These are phyloP conservation scores for Agonopterix heracliana DNA, from an alignment of 2,888 invertebrate genomes.

Conservation along the genomic window DNA sequence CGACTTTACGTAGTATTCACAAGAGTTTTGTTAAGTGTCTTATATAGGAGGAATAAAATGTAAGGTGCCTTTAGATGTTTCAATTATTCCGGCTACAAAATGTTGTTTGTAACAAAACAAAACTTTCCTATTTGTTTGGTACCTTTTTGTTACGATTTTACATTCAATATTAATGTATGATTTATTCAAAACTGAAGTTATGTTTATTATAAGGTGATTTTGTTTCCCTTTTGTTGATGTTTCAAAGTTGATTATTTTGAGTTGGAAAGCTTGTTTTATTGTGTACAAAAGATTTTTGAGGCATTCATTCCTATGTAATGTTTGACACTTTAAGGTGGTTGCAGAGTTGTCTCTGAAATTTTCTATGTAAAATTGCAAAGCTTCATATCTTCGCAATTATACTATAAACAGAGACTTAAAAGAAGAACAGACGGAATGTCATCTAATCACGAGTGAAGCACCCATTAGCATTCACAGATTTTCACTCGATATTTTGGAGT, in stretches of 20 bases:
- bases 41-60: conserved; percentile 13
- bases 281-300: background rate
- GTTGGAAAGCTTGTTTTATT: background rate
- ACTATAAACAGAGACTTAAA: no score
- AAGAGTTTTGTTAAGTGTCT: no score
- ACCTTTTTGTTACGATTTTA: conserved; percentile 19
- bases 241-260: background rate
- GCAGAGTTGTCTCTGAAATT: no score
- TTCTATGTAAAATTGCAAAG: no score
- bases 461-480: no score
- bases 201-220: background rate
- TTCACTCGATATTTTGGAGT: no score
- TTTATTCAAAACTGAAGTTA: conserved; percentile 10
- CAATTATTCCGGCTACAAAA: conserved; percentile 30
- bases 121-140: conserved; percentile 32
- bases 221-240: background rate
- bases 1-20: no score
- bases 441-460: no score
- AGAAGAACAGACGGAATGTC: no score
- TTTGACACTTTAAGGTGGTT: no score
- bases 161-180: conserved; percentile 23
- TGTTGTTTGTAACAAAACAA: conserved; percentile 20
- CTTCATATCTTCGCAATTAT: no score
- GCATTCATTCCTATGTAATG: no score
- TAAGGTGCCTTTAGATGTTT: conserved; percentile 29